phyloP scores from a whole-genome alignment of 2,113 vertebrate genomes.

The Rhegmatorhina hoffmannsi region DNA sequence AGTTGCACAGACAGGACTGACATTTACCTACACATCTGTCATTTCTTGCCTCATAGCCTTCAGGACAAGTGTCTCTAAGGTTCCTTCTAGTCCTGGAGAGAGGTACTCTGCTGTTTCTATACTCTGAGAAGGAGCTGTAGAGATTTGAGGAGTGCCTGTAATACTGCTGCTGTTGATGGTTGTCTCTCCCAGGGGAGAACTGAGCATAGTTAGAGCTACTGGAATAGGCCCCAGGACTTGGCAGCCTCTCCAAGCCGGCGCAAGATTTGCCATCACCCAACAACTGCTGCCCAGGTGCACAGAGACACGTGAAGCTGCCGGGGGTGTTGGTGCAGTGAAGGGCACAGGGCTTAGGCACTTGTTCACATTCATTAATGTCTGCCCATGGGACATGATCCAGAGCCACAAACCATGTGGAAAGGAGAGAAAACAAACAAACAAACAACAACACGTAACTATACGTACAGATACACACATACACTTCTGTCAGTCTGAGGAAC shows the following conservation, averaged over 20 bases:
- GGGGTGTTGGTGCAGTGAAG: conserved; percentile 92
- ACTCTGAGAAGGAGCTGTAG: conserved; percentile 86
- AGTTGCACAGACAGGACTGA: conserved; percentile 66
- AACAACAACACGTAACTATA: conserved; percentile 69
- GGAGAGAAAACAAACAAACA: conserved; percentile 72
- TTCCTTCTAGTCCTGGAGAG: conserved; percentile 81
- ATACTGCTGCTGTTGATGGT: conserved; percentile 83
- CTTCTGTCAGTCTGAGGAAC: conserved; percentile 74
- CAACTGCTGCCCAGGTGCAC: conserved; percentile 89
- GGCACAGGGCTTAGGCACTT: conserved; percentile 89
- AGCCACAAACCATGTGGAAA: conserved; percentile 74
- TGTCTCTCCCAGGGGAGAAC: conserved; percentile 80
- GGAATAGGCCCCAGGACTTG: conserved; percentile 81
- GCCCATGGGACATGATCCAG: conserved; percentile 79
- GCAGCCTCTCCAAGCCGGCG: conserved; percentile 92
- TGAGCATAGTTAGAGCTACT: conserved; percentile 86
- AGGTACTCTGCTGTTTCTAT: conserved; percentile 78
- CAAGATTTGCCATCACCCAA: conserved; percentile 97
- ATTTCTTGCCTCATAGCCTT: conserved; percentile 85
- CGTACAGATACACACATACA: background rate
- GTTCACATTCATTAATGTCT: conserved; percentile 98
- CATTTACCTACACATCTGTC: conserved; percentile 93
- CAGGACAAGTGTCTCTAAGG: conserved; percentile 83
- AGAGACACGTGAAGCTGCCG: conserved; percentile 95
- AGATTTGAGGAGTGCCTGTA: conserved; percentile 90